Conservation (phyloP, 2,797 vertebrate species). For the Cyprinella venusta region DNA sequence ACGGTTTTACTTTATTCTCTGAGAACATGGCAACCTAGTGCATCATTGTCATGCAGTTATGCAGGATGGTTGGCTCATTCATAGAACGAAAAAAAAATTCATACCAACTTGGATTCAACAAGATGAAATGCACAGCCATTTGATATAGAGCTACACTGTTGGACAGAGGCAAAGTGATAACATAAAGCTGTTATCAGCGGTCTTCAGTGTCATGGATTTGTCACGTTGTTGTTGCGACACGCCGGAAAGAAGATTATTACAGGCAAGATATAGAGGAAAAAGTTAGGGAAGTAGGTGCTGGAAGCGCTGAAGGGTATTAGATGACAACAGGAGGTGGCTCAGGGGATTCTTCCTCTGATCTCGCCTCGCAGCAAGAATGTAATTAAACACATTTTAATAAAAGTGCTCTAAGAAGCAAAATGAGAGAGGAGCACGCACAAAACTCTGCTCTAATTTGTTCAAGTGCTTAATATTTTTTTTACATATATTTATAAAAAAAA, state of each 20-base stretch:
- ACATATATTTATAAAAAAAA: constrained; percentile 40
- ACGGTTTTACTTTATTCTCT: constrained; percentile 9
- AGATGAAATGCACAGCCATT: constrained; percentile 29
- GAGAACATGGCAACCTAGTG: not conserved
- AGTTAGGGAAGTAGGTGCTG: constrained; percentile 42
- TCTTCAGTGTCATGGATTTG: constrained; percentile 48
- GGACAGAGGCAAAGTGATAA: constrained; percentile 40
- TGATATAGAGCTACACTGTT: constrained; percentile 33
- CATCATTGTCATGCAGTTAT: constrained; percentile 8
- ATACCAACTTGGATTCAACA: constrained; percentile 23
- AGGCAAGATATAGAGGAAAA: constrained; percentile 33
- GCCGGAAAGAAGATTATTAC: constrained; percentile 44
- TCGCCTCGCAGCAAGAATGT: constrained; percentile 55
- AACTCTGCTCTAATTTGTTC: constrained; percentile 30
- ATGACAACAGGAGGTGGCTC: constrained; percentile 49
- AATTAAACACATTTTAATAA: constrained; percentile 60
- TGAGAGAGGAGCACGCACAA: not conserved
- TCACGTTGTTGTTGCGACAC: constrained; percentile 24
- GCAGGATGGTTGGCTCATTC: constrained; percentile 6
- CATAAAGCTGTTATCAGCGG: constrained; percentile 46
- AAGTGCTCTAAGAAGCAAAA: constrained; percentile 38
- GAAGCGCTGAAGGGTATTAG: constrained; percentile 56
- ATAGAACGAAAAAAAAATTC: constrained; percentile 14
- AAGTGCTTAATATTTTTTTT: constrained; percentile 44
- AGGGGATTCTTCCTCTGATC: constrained; percentile 55